Base-by-base conservation (phyloP, 2,888 invertebrate genomes). In the Drosophila kokeensis region DNA sequence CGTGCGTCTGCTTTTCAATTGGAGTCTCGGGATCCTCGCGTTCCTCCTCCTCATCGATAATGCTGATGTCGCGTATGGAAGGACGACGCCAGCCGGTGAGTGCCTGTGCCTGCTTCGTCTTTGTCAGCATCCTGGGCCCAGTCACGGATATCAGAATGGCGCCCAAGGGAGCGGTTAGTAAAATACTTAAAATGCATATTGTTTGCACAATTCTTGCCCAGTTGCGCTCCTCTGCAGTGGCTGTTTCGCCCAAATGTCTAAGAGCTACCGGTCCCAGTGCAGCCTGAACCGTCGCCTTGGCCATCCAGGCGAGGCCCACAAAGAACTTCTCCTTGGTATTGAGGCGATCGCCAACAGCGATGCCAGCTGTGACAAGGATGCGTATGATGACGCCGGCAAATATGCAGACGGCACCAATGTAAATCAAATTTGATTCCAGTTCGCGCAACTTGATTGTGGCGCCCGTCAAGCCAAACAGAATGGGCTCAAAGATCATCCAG, bases 281-380 rank as follows among this genome's bases (percentile, higher is more conserved):
- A 24, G 97, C 97, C 95, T 98, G 99, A 0, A 99, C 99, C n/a
- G 99, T 99, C 7, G 99, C 99, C 93, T 99, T 99, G 2, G 99
- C 97, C 95, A 99, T 96, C 96, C 98, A 98, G 0, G 98, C 95
- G 6, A 99, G 93, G 0, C 98, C 96, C 27, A 98, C 96, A 92
- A 99, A 99, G 74, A 98, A 94, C 73, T 97, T 97, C 92, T 99
- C 99, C 92, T 96, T 98, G 76, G 96, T 93, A 92, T 97, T 98
- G 57, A 99, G 94, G 77, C 96, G 96, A 81, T 97, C 96, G 10
- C 97, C 95, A 52, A 97, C 95, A 0, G 96, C 96, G 13, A 96
- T 94, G 0, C 95, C 89, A 49, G 96, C 94, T 0, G 97, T 97
- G 2, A 94, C 93, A 0, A 95, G 63, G 10, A 97, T 95, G 36